phyloP scores from a whole-genome alignment of 2,888 invertebrate species.

The Dryococelus australis region DNA sequence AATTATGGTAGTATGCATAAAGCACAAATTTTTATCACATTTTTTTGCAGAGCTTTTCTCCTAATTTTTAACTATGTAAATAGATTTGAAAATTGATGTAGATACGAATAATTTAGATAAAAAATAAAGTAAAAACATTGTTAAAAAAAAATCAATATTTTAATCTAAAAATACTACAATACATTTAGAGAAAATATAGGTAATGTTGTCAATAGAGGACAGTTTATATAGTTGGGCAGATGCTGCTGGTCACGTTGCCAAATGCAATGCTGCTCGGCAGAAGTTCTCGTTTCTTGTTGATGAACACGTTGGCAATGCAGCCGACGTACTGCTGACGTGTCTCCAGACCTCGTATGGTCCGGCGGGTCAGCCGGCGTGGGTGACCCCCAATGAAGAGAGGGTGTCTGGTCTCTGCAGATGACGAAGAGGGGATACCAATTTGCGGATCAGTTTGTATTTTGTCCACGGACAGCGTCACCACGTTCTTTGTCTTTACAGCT shows the following conservation, averaged over 20 bases:
- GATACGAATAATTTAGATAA: neutral
- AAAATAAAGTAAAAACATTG: neutral
- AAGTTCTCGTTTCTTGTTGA: slow-evolving; percentile 63
- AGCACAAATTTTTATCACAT: too few relatives aligned
- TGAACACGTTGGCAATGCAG: slow-evolving; percentile 76
- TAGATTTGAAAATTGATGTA: too few relatives aligned
- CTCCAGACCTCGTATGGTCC: slow-evolving; percentile 68
- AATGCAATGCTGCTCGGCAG: slow-evolving; percentile 68
- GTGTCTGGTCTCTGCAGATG: slow-evolving; percentile 80
- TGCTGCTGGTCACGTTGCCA: slow-evolving; percentile 78
- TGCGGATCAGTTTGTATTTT: slow-evolving; percentile 77
- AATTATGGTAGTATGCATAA: too few relatives aligned
- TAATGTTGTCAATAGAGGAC: too few relatives aligned
- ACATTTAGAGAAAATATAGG: too few relatives aligned
- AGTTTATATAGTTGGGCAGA: slow-evolving; percentile 73
- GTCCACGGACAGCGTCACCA: slow-evolving; percentile 87
- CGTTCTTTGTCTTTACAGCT: slow-evolving; percentile 90
- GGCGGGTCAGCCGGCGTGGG: slow-evolving; percentile 62
- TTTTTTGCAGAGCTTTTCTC: too few relatives aligned
- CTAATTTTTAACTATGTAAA: too few relatives aligned
- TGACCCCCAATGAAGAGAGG: slow-evolving; percentile 93
- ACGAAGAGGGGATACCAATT: slow-evolving; percentile 69
- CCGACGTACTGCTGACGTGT: slow-evolving; percentile 79
- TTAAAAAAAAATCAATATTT: neutral
- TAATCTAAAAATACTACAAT: slow-evolving; percentile 56